Percentiles rank a stretch among this genome's conserved stretches.
Conservation (phyloP, 2,113 vertebrate genomes). For the Engraulis encrasicolus region DNA sequence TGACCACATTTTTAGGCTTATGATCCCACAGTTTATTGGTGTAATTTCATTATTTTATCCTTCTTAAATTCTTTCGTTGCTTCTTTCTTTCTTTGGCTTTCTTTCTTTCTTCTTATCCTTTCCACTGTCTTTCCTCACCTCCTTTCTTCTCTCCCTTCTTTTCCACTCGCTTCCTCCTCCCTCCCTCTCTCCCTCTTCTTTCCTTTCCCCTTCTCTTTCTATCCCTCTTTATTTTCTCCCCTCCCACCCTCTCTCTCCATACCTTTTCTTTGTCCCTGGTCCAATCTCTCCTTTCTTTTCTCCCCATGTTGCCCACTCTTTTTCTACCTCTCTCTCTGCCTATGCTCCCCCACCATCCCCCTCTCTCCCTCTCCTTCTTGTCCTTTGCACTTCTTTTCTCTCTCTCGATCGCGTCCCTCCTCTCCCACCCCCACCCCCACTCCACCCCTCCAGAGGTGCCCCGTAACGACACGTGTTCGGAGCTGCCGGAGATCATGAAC, state of each 20-base stretch:
- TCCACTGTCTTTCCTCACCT: no score
- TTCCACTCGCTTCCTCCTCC: no score
- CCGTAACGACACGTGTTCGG: constrained; percentile 93
- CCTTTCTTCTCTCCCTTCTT: no score
- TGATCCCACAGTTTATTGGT: no score
- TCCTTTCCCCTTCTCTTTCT: no score
- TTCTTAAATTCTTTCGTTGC: no score
- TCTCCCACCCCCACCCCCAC: not conserved
- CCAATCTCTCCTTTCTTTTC: not conserved
- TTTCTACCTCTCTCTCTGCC: not conserved
- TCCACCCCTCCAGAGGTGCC: constrained; percentile 81
- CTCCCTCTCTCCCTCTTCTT: no score
- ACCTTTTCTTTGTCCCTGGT: not conserved
- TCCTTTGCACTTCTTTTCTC: not conserved
- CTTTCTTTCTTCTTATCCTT: no score
- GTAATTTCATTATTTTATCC: no score
- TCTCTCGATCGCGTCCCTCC: not conserved
- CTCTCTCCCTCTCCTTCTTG: constrained; percentile 10
- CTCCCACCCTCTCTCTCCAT: constrained; percentile 23
- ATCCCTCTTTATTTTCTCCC: no score
- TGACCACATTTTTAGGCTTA: not conserved
- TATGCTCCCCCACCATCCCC: constrained; percentile 17
- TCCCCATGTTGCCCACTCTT: not conserved
- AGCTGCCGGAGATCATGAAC: constrained; percentile 90
- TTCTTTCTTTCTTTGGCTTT: no score